These are phyloP conservation scores for Drosophila austrosaltans DNA, from an alignment of 2,888 invertebrate genomes.

Conservation along the genomic window DNA sequence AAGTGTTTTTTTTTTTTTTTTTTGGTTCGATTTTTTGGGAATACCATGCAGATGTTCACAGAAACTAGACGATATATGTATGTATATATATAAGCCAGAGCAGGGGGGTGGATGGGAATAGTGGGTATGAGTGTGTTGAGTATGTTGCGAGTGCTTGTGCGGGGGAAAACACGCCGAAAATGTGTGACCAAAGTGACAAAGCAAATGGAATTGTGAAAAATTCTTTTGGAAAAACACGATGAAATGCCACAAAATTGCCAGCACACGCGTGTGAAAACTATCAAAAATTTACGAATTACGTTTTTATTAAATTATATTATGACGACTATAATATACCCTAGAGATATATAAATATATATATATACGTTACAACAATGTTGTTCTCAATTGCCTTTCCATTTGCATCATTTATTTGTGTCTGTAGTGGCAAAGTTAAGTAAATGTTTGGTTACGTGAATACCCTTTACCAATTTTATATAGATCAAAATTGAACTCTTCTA, in stretches of 20 bases:
- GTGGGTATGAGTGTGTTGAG: background rate
- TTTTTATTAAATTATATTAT: background rate
- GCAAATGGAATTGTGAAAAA: constrained; percentile 6
- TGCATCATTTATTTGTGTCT: too few species aligned
- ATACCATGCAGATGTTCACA: constrained; percentile 41
- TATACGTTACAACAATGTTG: constrained; percentile 5
- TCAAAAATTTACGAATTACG: constrained; percentile 2
- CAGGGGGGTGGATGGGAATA: background rate
- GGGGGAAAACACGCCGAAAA: constrained; percentile 46
- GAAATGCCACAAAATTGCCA: constrained; percentile 13
- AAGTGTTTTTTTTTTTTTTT: constrained; percentile 10
- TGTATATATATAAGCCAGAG: background rate
- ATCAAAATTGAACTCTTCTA: too few species aligned
- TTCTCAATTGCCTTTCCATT: too few species aligned
- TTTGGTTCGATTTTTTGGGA: constrained; percentile 22
- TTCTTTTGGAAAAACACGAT: constrained; percentile 13
- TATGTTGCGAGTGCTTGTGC: constrained; percentile 4
- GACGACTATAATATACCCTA: constrained; percentile 1
- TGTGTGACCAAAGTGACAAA: constrained; percentile 4
- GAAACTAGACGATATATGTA: background rate
- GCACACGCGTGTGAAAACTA: constrained; percentile 19
- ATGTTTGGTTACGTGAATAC: too few species aligned
- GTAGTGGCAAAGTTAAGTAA: too few species aligned
- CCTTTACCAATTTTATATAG: too few species aligned
- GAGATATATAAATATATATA: constrained; percentile 4